Base-by-base conservation (phyloP, 2,888 invertebrate species). In the Hirtodrosophila histrioides region DNA sequence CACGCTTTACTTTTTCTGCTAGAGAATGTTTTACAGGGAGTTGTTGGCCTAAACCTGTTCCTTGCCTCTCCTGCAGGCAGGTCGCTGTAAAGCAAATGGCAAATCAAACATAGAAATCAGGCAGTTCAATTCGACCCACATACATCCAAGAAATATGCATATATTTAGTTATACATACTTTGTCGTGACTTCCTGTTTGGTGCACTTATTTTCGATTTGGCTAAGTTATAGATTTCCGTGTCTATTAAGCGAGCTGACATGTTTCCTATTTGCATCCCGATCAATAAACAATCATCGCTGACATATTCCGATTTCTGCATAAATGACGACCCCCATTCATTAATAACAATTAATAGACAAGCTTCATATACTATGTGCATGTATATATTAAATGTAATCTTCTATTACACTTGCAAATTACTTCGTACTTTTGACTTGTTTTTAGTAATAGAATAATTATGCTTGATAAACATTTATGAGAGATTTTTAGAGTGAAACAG, bases 111-210 rank as follows among this genome's bases (percentile, higher is more conserved):
- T 36, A 39, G 9, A 62, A 56, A 49, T 56, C 62, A 11, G 31
- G 27, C 36, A 41, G 11, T 29, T 27, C 9, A 43, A 39, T 33
- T 24, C 48, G 70, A 58, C 75, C 75, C 64, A 72, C 63, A 63
- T 40, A 6, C 24, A 48, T 44, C 29, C 40, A 11, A 10, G 35
- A 40, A 17, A 41, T 46, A 41, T 53, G 41, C 44, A 61, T 61
- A 24, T 24, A 35, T 8, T 33, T 48, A 6, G 43, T 27, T 11
- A 24, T 40, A 49, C 24, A 5, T 27, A 8, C 17, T 46, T 4
- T 17, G 35, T 33, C 7, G 35, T 50, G 63, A 86, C 80, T 80
- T 80, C 87, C 87, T 69, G 80, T 39, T 82, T 53, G 48, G 39
- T 41, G n/a, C 23, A n/a, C 57, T 55, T 11, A 17, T 4, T 56